phyloP scores from a whole-genome alignment of 1,140 invertebrate genomes.

The Notospermus geniculatus region DNA sequence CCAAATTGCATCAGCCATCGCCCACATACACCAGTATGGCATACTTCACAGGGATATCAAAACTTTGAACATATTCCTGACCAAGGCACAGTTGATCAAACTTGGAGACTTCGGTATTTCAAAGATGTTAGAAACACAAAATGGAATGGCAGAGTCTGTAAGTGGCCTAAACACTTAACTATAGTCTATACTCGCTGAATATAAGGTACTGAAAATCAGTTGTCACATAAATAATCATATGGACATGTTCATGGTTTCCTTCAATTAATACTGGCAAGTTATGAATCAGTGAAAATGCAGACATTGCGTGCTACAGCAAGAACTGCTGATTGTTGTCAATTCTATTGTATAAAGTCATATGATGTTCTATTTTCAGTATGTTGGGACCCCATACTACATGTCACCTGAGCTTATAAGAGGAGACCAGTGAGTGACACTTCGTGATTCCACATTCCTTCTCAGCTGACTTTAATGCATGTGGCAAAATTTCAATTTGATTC shows the following conservation, averaged over 20 bases:
- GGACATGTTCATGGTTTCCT: too few relatives aligned
- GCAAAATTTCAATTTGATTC: too few relatives aligned
- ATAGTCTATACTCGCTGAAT: too few relatives aligned
- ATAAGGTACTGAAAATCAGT: too few relatives aligned
- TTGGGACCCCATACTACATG: conserved; percentile 82
- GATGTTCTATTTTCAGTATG: conserved; percentile 59
- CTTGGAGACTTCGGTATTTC: conserved; percentile 57
- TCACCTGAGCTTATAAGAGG: conserved; percentile 81
- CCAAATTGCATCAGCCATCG: conserved; percentile 50
- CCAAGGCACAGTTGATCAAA: conserved; percentile 50
- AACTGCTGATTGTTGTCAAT: conserved; percentile 61
- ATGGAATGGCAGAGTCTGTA: conserved; percentile 49
- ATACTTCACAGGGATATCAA: conserved; percentile 54
- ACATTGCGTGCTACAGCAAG: too few relatives aligned
- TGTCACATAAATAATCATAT: too few relatives aligned
- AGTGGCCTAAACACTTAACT: conserved; percentile 29
- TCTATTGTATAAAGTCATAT: too few relatives aligned
- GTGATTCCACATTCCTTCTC: conserved; percentile 1
- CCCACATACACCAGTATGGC: conserved; percentile 51
- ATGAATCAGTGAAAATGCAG: too few relatives aligned
- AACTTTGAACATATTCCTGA: conserved; percentile 55
- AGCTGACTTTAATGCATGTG: too few relatives aligned
- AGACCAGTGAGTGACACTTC: conserved; percentile 60
- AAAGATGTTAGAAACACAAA: conserved; percentile 46
- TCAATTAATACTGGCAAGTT: too few relatives aligned